Conservation (phyloP, 1,140 invertebrate genomes). For the Rhyzopertha dominica region DNA sequence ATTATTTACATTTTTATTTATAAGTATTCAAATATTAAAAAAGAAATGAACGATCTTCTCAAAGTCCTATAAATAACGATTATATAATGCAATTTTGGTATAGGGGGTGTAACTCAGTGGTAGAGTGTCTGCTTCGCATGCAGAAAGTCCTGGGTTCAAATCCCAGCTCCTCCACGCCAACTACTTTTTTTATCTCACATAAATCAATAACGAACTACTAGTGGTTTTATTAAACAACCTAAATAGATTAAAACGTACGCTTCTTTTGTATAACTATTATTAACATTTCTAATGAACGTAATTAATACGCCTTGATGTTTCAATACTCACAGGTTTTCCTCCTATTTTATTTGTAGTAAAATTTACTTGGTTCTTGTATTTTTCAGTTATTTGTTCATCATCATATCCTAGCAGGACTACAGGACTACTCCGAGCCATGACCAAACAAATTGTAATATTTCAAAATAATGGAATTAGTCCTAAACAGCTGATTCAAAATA, state of each 20-base stretch:
- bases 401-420: slow-evolving; percentile 63
- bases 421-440: slow-evolving; percentile 48
- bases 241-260: background rate
- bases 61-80: slow-evolving; percentile 8
- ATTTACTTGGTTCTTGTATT: slow-evolving; percentile 55
- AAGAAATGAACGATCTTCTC: background rate
- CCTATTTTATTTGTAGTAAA: slow-evolving; percentile 69
- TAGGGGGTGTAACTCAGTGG: slow-evolving; percentile 70
- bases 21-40: slow-evolving; percentile 11
- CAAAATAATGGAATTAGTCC: background rate
- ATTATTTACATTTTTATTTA: too few species aligned
- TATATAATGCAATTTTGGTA: slow-evolving; percentile 11
- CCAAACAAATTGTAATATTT: background rate
- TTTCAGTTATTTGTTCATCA: slow-evolving; percentile 62
- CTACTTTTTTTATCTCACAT: slow-evolving; percentile 34
- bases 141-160: slow-evolving; percentile 73
- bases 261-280: slow-evolving; percentile 1
- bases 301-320: background rate
- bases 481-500: slow-evolving; percentile 6
- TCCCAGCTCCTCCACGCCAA: slow-evolving; percentile 64
- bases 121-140: slow-evolving; percentile 74
- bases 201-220: background rate
- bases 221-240: too few species aligned
- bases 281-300: background rate
- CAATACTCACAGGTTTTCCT: slow-evolving; percentile 57